Percentiles rank a stretch among this genome's conserved stretches.
Conservation (phyloP, 2,797 vertebrate genomes). For the Manis pentadactyla region DNA sequence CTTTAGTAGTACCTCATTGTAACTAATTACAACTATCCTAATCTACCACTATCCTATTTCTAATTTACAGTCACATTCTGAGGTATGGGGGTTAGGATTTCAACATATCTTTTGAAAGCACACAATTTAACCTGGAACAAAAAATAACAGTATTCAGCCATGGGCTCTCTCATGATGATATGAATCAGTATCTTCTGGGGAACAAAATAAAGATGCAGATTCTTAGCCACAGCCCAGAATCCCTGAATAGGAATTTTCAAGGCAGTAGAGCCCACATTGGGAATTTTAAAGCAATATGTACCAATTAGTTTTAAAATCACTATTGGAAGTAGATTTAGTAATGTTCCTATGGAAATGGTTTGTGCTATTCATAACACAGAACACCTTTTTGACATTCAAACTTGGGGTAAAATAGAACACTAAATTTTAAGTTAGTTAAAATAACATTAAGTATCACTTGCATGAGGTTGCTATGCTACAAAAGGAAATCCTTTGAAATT, state of each 20-base stretch:
- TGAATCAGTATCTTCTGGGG: not conserved
- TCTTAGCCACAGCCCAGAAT: fast-evolving
- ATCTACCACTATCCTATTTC: not conserved
- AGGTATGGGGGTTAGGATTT: not conserved
- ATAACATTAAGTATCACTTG: not conserved
- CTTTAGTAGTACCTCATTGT: not conserved
- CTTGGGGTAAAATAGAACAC: not conserved
- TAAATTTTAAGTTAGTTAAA: not conserved
- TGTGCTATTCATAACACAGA: not conserved
- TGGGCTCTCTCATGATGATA: not conserved
- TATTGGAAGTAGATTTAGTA: not conserved
- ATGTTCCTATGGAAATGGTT: not conserved
- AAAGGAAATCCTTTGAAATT: not conserved
- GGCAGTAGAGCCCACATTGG: fast-evolving
- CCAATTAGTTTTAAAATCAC: not conserved
- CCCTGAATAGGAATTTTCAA: not conserved
- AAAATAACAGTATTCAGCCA: not conserved
- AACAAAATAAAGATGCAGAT: not conserved
- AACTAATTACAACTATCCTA: not conserved
- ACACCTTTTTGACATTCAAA: not conserved
- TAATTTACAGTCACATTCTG: not conserved
- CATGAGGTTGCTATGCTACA: not conserved
- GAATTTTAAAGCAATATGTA: not conserved
- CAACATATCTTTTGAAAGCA: not conserved
- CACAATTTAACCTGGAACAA: not conserved